Evolutionary conservation across 2,113 vertebrate species (phyloP), one percentile per base, ranked within the genome.

Genomic region (Protomyctophum bolini): DNA sequence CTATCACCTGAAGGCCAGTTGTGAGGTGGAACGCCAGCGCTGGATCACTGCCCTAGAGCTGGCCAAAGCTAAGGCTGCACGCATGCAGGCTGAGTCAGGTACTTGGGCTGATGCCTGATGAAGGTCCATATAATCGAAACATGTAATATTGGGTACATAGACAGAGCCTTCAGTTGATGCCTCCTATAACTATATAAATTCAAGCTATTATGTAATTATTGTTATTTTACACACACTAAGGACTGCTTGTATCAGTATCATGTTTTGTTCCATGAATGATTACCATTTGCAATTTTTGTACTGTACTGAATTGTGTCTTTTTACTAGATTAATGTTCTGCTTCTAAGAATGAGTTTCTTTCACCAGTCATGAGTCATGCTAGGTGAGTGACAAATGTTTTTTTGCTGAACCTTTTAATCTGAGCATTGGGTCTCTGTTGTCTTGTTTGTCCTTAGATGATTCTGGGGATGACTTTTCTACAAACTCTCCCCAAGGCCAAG

Each of bases 81-180:
- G 95, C 85, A 96, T 97, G 94, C 93, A 98, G 84, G 95, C 96
- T 0, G 97, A 99, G 66, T 99, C 97, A 10, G 97, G 97, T 99
- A 88, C 33, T 41, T 41, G 33, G 33, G 33, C 33, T 41, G 21
- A 21, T 21, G 21, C 21, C 21, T 21, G 21, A 21, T 21, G 21
- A 21, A 21, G 21, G 21, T 21, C 21, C 21, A 21, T 21, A 21
- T 21, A 21, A 21, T 21, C 21, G 21, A 21, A 21, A 21, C 21
- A 21, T 21, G 1, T 21, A 21, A 21, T 21, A 21, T 21, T 21
- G 21, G 21, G 21, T 21, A 21, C 21, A 21, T 21, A 21, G 21
- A 21, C 21, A 21, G 21, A 21, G 21, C 21, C 21, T 21, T 21
- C 21, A 21, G 21, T 21, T 21, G 21, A 21, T 21, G 21, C 21